Conservation (phyloP, 2,113 vertebrate genomes). For the Tachysurus vachellii region DNA sequence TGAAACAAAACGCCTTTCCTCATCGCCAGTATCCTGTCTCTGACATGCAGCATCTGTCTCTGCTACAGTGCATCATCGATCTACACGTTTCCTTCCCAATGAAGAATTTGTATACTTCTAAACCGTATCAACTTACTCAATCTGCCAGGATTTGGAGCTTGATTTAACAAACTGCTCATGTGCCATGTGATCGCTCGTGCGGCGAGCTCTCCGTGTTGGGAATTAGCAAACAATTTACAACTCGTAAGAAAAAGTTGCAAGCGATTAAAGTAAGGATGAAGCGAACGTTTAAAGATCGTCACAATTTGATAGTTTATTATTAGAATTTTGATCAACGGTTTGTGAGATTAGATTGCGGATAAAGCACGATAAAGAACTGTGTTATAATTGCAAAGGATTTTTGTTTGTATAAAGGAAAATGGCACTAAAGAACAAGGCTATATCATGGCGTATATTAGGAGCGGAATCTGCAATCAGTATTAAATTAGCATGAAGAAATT, state of each 20-base stretch:
- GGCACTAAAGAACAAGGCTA: not conserved
- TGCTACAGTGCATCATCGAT: slow-evolving; percentile 61
- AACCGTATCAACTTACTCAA: slow-evolving; percentile 50
- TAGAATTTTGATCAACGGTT: not conserved
- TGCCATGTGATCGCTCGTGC: slow-evolving; percentile 25
- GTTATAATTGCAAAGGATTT: not conserved
- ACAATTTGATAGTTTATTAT: too few relatives aligned
- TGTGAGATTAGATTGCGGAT: not conserved
- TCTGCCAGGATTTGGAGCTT: slow-evolving; percentile 48
- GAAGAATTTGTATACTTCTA: slow-evolving; percentile 53
- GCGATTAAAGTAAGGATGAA: not conserved
- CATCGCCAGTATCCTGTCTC: slow-evolving; percentile 66
- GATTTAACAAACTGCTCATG: slow-evolving; percentile 48
- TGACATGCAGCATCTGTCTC: slow-evolving; percentile 74
- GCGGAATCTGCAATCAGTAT: not conserved
- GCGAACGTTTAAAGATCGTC: not conserved
- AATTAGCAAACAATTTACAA: slow-evolving; percentile 2
- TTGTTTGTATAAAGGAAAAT: not conserved
- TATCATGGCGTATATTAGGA: too few relatives aligned
- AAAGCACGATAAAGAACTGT: not conserved
- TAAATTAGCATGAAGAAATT: not conserved
- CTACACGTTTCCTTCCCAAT: slow-evolving; percentile 48
- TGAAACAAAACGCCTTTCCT: slow-evolving; percentile 68
- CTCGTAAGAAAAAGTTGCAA: slow-evolving; percentile 7
- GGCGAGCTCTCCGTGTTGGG: not conserved